Base-by-base conservation (phyloP, 2,888 invertebrate genomes). In the Halictus quadricinctus region DNA sequence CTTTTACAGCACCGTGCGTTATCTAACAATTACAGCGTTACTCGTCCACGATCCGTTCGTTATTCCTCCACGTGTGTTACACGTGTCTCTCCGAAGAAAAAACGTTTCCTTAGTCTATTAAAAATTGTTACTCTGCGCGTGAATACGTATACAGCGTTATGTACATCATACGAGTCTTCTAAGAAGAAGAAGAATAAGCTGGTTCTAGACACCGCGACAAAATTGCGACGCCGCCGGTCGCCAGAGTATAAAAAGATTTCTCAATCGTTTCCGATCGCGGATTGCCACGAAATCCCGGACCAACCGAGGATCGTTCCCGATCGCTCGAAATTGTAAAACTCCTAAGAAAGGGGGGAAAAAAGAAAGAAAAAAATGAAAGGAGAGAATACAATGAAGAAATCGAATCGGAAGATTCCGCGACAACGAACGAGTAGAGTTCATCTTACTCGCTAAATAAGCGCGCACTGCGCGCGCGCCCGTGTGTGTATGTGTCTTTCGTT, bases 1-100 rank as follows among this genome's bases (percentile, higher is more conserved):
- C 78, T 8, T 78, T 58, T 75, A 78, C 60, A 84, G 84, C 75
- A 84, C 84, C 84, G 78, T 78, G 77, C 75, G 41, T 13, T 69
- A 29, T 18, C 25, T n/a, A 84, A 78, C 84, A 66, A 77, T 50
- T 29, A 64, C 36, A 64, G 36, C 66, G 41, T 69, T 29, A 21
- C 64, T 70, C 74, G 36, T 41, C 60, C 18, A n/a, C 21, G 74
- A 70, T 74, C 18, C 8, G 43, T 74, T 70, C 58, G n/a, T n/a
- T n/a, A n/a, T n/a, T n/a, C 70, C 60, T 18, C 72, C 75, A 18
- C 50, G 50, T 50, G 50, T 18, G 18, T 77, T n/a, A 54, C 74
- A 43, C 70, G 36, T 74, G 64, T 66, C 70, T 83, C 64, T 13
- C 12, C 21, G 60, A 64, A 1, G 36, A 15, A 15, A 29, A 72